Evolutionary conservation across 2,888 invertebrate species (phyloP).

Genomic region (Heteromurus nitidus): DNA sequence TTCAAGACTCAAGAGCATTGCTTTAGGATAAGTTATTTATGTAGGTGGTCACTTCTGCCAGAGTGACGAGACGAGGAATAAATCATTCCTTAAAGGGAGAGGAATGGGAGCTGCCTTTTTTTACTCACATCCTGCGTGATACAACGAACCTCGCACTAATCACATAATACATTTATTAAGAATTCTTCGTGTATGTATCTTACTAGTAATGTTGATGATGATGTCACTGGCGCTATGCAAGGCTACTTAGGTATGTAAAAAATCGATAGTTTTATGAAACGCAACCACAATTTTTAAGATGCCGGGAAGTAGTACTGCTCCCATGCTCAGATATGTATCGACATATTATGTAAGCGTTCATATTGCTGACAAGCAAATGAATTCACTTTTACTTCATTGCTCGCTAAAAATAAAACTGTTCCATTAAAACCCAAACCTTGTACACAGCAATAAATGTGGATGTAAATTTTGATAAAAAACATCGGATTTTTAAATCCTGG

Average conservation of each 20-base stretch:
- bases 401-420: too few relatives aligned
- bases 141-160: slow-evolving; percentile 10
- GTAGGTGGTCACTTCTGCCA: slow-evolving; percentile 49
- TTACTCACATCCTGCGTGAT: slow-evolving; percentile 16
- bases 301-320: too few relatives aligned
- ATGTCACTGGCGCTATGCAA: slow-evolving; percentile 37
- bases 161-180: slow-evolving; percentile 19
- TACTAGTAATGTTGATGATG: background rate
- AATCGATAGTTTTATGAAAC: too few relatives aligned
- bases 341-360: too few relatives aligned
- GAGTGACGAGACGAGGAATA: slow-evolving; percentile 40
- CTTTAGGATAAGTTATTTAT: slow-evolving; percentile 2
- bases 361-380: too few relatives aligned
- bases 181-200: background rate
- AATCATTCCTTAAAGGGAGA: slow-evolving; percentile 57
- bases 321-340: too few relatives aligned
- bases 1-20: background rate
- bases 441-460: background rate
- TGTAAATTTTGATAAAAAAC: background rate
- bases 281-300: too few relatives aligned
- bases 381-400: too few relatives aligned
- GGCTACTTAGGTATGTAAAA: too few relatives aligned
- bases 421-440: background rate
- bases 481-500: too few relatives aligned
- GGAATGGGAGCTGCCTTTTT: slow-evolving; percentile 34